phyloP scores from a whole-genome alignment of 2,888 invertebrate species.

The Tetheella fluctuosa region DNA sequence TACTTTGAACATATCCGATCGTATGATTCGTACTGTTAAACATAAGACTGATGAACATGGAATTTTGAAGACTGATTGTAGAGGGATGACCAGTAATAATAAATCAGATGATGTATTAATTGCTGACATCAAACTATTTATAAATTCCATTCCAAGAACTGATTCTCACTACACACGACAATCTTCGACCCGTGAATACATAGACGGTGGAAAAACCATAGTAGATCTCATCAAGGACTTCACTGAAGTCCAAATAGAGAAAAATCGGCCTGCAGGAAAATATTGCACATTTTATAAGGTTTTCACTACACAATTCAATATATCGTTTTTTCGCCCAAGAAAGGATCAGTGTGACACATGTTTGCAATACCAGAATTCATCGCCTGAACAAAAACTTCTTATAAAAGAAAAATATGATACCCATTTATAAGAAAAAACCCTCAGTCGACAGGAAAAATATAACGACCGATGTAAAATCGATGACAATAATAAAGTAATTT shows the following conservation, averaged over 20 bases:
- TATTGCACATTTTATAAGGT: not conserved
- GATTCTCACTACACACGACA: not conserved
- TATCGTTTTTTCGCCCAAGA: not conserved
- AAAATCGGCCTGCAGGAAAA: not conserved
- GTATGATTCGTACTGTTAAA: too few relatives aligned
- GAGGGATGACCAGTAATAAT: too few relatives aligned
- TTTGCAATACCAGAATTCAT: not conserved
- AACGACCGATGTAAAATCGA: constrained; percentile 28
- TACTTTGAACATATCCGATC: too few relatives aligned
- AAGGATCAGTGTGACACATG: not conserved
- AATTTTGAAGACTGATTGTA: too few relatives aligned
- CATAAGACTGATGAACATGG: too few relatives aligned
- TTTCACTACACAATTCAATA: not conserved
- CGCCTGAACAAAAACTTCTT: not conserved
- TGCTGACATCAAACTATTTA: too few relatives aligned
- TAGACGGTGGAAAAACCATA: not conserved
- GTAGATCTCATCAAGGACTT: not conserved
- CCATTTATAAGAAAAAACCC: not conserved
- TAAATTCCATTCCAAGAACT: not conserved
- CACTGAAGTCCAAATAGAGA: not conserved
- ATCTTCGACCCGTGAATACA: not conserved
- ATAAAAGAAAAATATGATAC: not conserved
- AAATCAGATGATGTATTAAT: too few relatives aligned
- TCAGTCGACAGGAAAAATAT: constrained; percentile 22
- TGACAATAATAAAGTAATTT: constrained; percentile 25